These are phyloP conservation scores for Aurelia sp. DNA, from an alignment of 30 jellyfish, hydroid and myxozoan genomes.

Conservation along the genomic window DNA sequence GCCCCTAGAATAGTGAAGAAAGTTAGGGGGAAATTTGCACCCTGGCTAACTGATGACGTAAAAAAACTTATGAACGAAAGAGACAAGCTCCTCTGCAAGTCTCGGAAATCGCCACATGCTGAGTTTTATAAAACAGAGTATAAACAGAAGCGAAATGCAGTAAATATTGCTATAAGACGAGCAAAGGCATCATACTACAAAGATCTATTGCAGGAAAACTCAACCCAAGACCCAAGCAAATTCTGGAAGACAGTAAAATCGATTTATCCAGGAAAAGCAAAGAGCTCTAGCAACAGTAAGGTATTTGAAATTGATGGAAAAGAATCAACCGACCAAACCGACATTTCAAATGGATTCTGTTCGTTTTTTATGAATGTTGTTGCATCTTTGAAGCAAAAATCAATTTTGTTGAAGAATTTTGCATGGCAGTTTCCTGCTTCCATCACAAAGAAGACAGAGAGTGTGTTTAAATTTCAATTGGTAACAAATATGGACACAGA, in stretches of 20 bases:
- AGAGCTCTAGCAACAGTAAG: too few species aligned
- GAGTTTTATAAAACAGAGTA: slow-evolving; percentile 28
- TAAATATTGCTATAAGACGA: slow-evolving; percentile 51
- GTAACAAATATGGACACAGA: slow-evolving; percentile 32
- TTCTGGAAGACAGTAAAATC: slow-evolving; percentile 59
- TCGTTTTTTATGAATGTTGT: too few species aligned
- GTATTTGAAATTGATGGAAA: too few species aligned
- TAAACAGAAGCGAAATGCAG: slow-evolving; percentile 45
- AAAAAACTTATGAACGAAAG: slow-evolving; percentile 62
- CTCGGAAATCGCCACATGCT: slow-evolving; percentile 34
- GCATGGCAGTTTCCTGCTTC: too few species aligned
- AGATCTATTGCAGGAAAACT: slow-evolving; percentile 49
- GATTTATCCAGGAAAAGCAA: slow-evolving; percentile 53
- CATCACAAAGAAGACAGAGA: slow-evolving; percentile 35
- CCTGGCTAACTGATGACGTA: slow-evolving; percentile 71
- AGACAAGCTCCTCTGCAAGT: slow-evolving; percentile 45
- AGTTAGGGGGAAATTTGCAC: slow-evolving; percentile 63
- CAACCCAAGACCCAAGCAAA: slow-evolving; percentile 56
- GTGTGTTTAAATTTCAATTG: slow-evolving; percentile 1
- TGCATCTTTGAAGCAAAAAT: slow-evolving; percentile 45
- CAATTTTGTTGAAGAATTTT: slow-evolving; percentile 35
- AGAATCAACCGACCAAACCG: too few species aligned
- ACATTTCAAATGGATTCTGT: too few species aligned
- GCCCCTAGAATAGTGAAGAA: slow-evolving; percentile 63
- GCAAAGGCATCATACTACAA: too few species aligned